Evolutionary conservation across 2,888 invertebrate genomes (phyloP).

Genomic region (Platycheirus rosarum): DNA sequence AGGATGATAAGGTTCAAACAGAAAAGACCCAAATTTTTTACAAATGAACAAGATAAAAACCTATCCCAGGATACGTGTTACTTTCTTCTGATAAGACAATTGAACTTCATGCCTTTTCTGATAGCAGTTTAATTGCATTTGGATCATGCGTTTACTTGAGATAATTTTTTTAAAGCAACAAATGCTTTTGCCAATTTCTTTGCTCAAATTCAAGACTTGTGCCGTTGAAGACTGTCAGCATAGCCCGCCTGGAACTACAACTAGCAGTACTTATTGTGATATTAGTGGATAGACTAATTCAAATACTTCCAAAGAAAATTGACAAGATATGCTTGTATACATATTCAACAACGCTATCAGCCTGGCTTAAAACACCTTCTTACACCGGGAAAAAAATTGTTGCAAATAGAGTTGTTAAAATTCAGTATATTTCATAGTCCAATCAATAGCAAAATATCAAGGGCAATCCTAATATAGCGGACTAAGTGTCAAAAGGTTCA

Average conservation of each 20-base stretch:
- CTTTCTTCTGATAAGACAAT: no score
- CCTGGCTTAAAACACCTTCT: not conserved
- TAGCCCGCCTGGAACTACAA: constrained; percentile 2
- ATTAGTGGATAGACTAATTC: not conserved
- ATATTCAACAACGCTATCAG: not conserved
- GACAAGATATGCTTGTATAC: not conserved
- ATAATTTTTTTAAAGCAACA: not conserved
- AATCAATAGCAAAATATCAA: not conserved
- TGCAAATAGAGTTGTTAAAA: constrained; percentile 5
- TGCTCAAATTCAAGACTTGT: constrained; percentile 28
- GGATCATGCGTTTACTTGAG: not conserved
- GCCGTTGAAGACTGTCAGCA: constrained; percentile 9
- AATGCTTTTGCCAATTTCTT: constrained; percentile 9
- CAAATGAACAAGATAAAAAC: no score
- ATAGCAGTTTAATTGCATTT: not conserved
- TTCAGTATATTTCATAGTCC: not conserved
- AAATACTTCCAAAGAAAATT: not conserved
- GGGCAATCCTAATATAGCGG: no score
- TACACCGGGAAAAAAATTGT: not conserved
- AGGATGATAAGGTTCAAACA: no score
- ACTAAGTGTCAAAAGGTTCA: no score
- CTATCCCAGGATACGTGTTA: no score
- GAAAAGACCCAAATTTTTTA: no score
- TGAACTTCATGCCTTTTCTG: not conserved
- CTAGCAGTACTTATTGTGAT: constrained; percentile 1